Evolutionary conservation across 2,797 vertebrate genomes (phyloP).

Genomic region (Catamblyrhynchus diadema): DNA sequence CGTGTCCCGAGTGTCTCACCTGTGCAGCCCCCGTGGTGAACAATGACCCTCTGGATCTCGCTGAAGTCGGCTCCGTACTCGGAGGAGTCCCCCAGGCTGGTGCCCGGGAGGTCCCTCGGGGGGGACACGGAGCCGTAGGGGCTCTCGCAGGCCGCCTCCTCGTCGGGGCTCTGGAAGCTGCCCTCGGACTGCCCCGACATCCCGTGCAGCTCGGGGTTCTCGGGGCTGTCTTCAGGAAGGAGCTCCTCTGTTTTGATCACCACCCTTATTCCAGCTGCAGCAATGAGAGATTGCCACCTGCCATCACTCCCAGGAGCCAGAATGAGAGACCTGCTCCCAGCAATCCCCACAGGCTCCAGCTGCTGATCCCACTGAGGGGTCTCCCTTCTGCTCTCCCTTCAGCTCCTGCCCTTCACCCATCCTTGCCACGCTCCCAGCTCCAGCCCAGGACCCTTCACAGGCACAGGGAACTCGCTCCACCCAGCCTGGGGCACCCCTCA

Average conservation of each 20-base stretch:
- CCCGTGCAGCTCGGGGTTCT: conserved; percentile 68
- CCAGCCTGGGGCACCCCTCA: accelerated
- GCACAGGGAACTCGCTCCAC: background rate
- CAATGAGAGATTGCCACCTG: background rate
- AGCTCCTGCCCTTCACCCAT: background rate
- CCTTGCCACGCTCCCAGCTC: background rate
- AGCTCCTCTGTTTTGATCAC: conserved; percentile 80
- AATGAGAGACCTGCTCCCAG: accelerated
- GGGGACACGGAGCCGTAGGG: conserved; percentile 70
- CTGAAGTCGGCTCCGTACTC: conserved; percentile 66
- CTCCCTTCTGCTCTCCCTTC: background rate
- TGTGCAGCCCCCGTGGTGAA: conserved; percentile 72
- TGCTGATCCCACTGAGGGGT: accelerated
- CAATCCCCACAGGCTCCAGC: accelerated
- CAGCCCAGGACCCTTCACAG: background rate
- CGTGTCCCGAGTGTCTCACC: background rate
- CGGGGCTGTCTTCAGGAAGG: conserved; percentile 73
- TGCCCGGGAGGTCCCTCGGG: conserved; percentile 42
- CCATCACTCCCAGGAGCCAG: accelerated
- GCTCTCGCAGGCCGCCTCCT: conserved; percentile 68
- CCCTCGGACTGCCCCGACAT: conserved; percentile 59
- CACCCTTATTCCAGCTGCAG: conserved; percentile 68
- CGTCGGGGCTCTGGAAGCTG: conserved; percentile 73
- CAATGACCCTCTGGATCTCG: conserved; percentile 77
- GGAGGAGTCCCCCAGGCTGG: conserved; percentile 56